Conservation (phyloP, 2,797 vertebrate genomes). For the Euphonia xanthogaster region DNA sequence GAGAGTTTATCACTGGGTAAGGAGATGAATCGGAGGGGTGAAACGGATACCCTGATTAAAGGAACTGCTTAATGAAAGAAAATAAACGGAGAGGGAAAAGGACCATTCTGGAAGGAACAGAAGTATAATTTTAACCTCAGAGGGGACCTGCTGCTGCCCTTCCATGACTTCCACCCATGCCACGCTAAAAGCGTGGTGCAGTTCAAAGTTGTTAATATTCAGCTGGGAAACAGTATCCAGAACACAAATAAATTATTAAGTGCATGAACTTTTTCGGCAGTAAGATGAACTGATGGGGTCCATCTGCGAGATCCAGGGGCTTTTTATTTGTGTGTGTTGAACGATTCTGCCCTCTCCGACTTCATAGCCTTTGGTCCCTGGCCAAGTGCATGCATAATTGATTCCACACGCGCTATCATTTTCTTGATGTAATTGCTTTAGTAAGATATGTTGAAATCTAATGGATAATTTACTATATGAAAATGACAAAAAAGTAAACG, state of each 20-base stretch:
- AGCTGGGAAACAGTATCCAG: constrained; percentile 98
- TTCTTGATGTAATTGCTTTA: constrained; percentile 99
- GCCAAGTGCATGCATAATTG: constrained; percentile 99
- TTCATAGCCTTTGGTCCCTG: constrained; percentile 92
- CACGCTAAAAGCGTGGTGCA: constrained; percentile 90
- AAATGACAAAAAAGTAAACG: constrained; percentile 85
- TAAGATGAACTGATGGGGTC: constrained; percentile 99
- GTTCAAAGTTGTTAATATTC: constrained; percentile 99
- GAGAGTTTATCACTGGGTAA: constrained; percentile 57
- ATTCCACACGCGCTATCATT: constrained; percentile 95
- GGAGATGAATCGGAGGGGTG: constrained; percentile 77
- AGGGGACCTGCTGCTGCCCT: constrained; percentile 82
- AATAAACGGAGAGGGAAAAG: constrained; percentile 80
- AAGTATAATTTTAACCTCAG: constrained; percentile 80
- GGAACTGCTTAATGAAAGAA: constrained; percentile 86
- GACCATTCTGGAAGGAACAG: constrained; percentile 76
- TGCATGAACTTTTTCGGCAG: constrained; percentile 99
- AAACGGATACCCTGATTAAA: constrained; percentile 85
- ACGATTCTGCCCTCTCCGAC: constrained; percentile 87
- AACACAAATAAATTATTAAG: constrained; percentile 99
- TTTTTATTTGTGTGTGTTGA: constrained; percentile 84
- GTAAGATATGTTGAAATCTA: constrained; percentile 99
- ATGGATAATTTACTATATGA: constrained; percentile 93
- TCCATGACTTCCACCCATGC: constrained; percentile 70
- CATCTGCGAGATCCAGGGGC: constrained; percentile 91